Conservation (phyloP, 30 jellyfish, hydroid and myxozoan species). For the Chrysaora quinquecirrha region DNA sequence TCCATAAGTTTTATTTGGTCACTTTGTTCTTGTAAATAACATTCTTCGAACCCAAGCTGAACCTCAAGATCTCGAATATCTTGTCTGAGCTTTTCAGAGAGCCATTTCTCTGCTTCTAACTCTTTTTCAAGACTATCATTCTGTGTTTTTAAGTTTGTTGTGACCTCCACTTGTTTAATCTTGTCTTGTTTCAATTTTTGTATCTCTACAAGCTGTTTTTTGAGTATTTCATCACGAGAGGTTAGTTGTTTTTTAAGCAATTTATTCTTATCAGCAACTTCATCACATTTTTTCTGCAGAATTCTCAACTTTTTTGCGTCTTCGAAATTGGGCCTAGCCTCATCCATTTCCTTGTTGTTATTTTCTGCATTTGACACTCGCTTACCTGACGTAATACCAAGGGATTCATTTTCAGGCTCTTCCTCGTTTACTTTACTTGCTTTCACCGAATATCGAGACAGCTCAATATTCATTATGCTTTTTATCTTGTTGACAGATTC, state of each 20-base stretch:
- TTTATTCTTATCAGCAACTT: conserved; percentile 15
- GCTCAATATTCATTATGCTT: conserved; percentile 41
- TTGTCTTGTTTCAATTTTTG: conserved; percentile 58
- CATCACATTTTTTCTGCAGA: conserved; percentile 25
- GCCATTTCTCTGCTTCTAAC: conserved; percentile 53
- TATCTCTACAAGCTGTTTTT: conserved; percentile 54
- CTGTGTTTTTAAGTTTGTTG: neutral
- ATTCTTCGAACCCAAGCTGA: conserved; percentile 63
- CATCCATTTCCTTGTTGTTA: conserved; percentile 31
- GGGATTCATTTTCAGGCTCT: neutral
- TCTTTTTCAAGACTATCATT: conserved; percentile 10
- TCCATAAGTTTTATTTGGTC: conserved; percentile 49
- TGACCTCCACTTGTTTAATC: neutral
- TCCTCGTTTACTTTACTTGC: conserved; percentile 42
- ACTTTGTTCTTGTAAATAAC: conserved; percentile 66
- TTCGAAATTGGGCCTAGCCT: conserved; percentile 46
- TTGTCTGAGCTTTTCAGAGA: conserved; percentile 51
- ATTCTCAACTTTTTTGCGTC: neutral
- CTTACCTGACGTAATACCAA: neutral
- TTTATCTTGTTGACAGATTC: neutral
- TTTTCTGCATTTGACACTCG: neutral
- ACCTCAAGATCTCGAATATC: conserved; percentile 55
- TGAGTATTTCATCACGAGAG: conserved; percentile 40
- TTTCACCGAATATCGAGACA: conserved; percentile 47
- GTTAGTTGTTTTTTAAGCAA: conserved; percentile 46